Base-by-base conservation (phyloP, 2,797 vertebrate species). In the Sebastes cheni region DNA sequence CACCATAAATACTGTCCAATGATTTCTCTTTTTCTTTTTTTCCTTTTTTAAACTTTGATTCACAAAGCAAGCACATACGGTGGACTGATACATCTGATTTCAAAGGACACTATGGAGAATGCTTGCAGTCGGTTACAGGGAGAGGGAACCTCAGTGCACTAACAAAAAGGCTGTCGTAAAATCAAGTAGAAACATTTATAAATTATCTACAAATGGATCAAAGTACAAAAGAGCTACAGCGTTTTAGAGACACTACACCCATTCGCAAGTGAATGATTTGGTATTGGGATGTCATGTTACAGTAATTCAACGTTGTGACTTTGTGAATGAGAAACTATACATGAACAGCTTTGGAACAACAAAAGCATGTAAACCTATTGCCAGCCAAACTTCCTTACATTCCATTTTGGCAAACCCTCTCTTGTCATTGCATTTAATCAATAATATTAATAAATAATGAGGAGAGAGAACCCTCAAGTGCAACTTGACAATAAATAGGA, bases 111-210 rank as follows among this genome's bases (percentile, higher is more conserved):
- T 94, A 95, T 96, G 96, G 96, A 96, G 94, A 96, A 96, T 95
- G 96, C 93, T 95, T 92, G 91, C 90, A 93, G 95, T 96, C 82
- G 88, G 95, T 95, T 84, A 91, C 82, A 75, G 42, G 96, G 89
- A 95, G 95, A 96, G 96, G 92, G 96, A 95, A 96, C 96, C 95
- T 96, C 92, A 94, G 96, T 92, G 96, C 97, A 97, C 95, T 84
- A 96, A 97, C 96, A 88, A 87, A 96, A 98, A 97, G 96, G 96
- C 96, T 96, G 93, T 96, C 95, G 95, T 96, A 96, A 97, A 99
- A 98, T 97, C 94, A 97, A 96, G 96, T 98, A 98, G 95, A 98
- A 99, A 98, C 96, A 97, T 96, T 94, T 97, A 98, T 90, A 99
- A 99, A 98, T 96, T 93, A 97, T 97, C 96, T 97, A 97, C 97